Evolutionary conservation across 2,888 invertebrate species (phyloP).

Genomic region (Oscheius sp.): DNA sequence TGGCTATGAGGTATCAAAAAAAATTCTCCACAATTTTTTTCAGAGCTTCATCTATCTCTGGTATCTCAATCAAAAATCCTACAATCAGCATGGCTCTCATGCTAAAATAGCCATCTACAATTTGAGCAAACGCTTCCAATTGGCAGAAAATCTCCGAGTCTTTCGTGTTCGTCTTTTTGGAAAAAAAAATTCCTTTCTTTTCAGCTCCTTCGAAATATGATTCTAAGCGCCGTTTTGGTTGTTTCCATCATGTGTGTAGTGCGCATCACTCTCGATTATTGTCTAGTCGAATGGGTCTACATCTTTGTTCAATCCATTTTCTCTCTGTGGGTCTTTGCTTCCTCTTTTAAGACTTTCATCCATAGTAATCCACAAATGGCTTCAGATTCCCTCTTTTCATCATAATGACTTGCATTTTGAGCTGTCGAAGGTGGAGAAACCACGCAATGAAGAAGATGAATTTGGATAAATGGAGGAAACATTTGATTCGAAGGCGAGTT

Average conservation of each 20-base stretch:
- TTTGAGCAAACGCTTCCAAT: constrained; percentile 10
- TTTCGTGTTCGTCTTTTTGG: background rate
- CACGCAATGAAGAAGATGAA: background rate
- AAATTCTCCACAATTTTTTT: too few species aligned
- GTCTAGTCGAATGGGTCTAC: too few species aligned
- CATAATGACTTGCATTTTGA: constrained; percentile 4
- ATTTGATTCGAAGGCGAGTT: too few species aligned
- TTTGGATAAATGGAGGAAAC: background rate
- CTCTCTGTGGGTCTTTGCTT: background rate
- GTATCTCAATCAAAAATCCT: background rate
- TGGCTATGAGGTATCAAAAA: too few species aligned
- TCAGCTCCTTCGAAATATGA: background rate
- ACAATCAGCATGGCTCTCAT: background rate
- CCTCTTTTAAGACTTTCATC: too few species aligned
- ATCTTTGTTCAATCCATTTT: background rate
- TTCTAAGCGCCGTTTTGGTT: background rate
- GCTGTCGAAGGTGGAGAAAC: constrained; percentile 3
- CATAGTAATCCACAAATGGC: too few species aligned
- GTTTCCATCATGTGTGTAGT: background rate
- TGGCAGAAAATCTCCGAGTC: constrained; percentile 11
- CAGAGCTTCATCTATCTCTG: constrained; percentile 1
- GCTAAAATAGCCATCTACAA: background rate
- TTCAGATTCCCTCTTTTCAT: background rate
- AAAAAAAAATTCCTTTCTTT: background rate
- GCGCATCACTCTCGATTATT: background rate